Base-by-base conservation (phyloP, 1,140 invertebrate genomes). In the Hycleus phaleratus region DNA sequence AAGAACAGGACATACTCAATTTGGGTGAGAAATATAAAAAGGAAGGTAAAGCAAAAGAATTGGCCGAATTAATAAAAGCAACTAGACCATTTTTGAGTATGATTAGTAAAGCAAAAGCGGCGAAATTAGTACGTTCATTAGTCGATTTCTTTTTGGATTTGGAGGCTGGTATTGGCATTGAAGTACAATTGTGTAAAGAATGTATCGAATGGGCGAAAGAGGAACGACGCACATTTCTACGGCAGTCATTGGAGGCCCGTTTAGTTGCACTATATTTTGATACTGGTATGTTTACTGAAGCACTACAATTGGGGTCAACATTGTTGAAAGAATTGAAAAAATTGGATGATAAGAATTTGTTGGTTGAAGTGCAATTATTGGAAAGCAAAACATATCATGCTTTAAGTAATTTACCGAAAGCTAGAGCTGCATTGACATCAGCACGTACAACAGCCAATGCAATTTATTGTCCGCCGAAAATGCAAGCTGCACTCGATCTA, bases 121-220 rank as follows among this genome's bases (percentile, higher is more conserved):
- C 96, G 0, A 99, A 99, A 77, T 78, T 99, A 56, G 95, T 99
- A 0, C 83, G 96, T 59, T 90, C 92, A 8, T 78, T 99, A 47
- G 95, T 99, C 5, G 97, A 99, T 75, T 88, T 96, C 77, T 99
- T 98, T 75, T 78, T 99, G 46, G 95, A 98, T 75, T 85, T 99
- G 74, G 94, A 97, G 75, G 92, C 90, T 60, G 87, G 86, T 38
- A 95, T 92, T 64, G 94, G 93, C 38, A 90, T 92, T 56, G 94
- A 93, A 80, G 86, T 89, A 38, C 88, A 93, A 74, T 77, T 94
- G 40, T 92, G 88, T 72, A 90, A 95, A 78, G 96, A 99, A 78
- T 98, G 95, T 77, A 99, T 99, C 79, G 91, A 97, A 79, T 99
- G 97, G 97, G 95, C 97, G 12, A 96, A 97, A 74, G 88, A 95